phyloP scores from a whole-genome alignment of 2,888 invertebrate species.

The Drosophila engyochracea region DNA sequence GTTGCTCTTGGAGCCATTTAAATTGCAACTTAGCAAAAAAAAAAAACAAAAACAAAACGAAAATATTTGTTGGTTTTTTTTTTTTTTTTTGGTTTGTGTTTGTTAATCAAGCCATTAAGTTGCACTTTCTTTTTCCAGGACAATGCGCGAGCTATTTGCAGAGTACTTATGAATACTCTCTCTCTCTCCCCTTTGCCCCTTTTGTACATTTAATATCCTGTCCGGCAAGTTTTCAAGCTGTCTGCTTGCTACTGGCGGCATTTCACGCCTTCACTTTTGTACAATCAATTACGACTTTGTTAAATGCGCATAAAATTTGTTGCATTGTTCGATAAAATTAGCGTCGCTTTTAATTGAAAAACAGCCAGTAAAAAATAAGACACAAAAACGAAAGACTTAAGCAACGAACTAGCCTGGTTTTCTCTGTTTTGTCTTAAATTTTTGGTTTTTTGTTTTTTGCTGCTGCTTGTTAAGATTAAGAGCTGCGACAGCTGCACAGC shows the following conservation, averaged over 20 bases:
- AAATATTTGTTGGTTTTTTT: background rate
- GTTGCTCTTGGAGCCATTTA: conserved; percentile 28
- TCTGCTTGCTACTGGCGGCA: conserved; percentile 17
- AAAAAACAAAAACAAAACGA: background rate
- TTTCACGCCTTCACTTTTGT: conserved; percentile 60
- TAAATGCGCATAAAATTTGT: conserved; percentile 66
- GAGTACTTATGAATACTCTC: conserved; percentile 7
- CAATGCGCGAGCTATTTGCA: conserved; percentile 25
- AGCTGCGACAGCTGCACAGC: conserved; percentile 46
- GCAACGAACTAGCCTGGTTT: conserved; percentile 49
- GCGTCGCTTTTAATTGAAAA: conserved; percentile 64
- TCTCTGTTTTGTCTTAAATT: background rate
- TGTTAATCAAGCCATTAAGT: conserved; percentile 66
- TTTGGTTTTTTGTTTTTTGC: background rate
- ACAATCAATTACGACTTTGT: conserved; percentile 79
- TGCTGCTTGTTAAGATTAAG: conserved; percentile 31
- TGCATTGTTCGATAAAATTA: conserved; percentile 50
- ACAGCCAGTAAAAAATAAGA: background rate
- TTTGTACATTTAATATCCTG: background rate
- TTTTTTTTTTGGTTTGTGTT: conserved; percentile 13
- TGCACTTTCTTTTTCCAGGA: conserved; percentile 63
- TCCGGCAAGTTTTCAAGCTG: conserved; percentile 4
- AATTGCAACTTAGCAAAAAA: conserved; percentile 28
- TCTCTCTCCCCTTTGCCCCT: background rate
- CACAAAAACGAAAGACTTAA: conserved; percentile 51